Conservation (phyloP, 2,797 vertebrate genomes). For the Myotis myotis region DNA sequence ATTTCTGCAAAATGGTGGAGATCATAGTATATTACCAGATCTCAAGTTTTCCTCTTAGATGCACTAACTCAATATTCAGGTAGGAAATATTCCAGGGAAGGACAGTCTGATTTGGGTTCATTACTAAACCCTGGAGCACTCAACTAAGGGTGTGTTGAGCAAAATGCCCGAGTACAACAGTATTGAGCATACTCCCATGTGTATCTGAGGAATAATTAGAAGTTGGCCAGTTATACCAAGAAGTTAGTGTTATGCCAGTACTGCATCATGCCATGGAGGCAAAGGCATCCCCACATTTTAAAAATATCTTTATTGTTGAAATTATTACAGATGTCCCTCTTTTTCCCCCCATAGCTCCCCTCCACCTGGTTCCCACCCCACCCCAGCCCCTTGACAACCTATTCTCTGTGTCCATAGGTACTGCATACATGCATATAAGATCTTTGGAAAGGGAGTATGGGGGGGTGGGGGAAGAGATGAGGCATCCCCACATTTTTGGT, state of each 20-base stretch:
- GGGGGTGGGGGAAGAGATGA: too few relatives aligned
- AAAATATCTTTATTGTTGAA: too few relatives aligned
- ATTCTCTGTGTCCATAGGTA: too few relatives aligned
- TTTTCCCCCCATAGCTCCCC: too few relatives aligned
- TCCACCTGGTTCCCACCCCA: too few relatives aligned
- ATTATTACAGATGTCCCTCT: too few relatives aligned
- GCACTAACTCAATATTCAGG: neutral
- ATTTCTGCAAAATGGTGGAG: neutral
- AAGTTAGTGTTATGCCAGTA: neutral
- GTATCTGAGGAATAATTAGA: neutral
- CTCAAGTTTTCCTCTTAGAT: neutral
- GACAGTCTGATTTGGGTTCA: neutral
- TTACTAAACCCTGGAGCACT: neutral
- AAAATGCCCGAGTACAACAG: neutral
- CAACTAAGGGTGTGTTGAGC: neutral
- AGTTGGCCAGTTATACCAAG: neutral
- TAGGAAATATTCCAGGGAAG: slow-evolving; percentile 7
- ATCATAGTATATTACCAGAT: neutral
- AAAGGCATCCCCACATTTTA: neutral
- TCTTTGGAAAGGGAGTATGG: too few relatives aligned
- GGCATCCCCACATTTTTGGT: neutral
- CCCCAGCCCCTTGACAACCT: too few relatives aligned
- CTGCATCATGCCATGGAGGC: neutral
- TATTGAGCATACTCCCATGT: neutral
- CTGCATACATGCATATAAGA: too few relatives aligned